Conservation (phyloP, 1,140 invertebrate species). For the Aphidius gifuensis region DNA sequence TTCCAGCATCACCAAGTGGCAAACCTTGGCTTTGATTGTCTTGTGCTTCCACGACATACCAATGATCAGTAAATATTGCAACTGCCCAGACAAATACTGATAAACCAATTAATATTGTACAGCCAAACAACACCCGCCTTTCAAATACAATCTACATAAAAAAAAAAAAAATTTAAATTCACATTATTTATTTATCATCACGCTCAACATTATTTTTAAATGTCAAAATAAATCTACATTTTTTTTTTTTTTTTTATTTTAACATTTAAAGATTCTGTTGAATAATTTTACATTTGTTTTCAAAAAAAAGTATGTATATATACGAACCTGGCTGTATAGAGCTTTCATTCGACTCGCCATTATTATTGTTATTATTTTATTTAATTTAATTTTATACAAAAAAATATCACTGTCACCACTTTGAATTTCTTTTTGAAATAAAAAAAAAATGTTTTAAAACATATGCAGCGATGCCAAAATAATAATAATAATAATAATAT, state of each 20-base stretch:
- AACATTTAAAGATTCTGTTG: too few relatives aligned
- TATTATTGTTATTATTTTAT: not conserved
- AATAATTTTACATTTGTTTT: not conserved
- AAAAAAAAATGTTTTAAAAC: not conserved
- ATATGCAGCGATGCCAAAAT: too few relatives aligned
- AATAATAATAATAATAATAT: too few relatives aligned
- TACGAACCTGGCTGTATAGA: slow-evolving; percentile 44
- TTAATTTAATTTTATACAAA: too few relatives aligned
- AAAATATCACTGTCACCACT: slow-evolving; percentile 5
- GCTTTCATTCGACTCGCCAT: slow-evolving; percentile 49
- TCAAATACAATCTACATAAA: slow-evolving; percentile 69
- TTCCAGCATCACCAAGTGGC: slow-evolving; percentile 31
- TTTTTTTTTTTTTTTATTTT: not conserved
- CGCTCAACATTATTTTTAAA: not conserved
- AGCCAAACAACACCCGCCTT: slow-evolving; percentile 65
- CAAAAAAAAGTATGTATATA: not conserved
- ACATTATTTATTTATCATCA: slow-evolving; percentile 1
- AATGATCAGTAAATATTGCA: slow-evolving; percentile 72
- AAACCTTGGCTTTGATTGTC: slow-evolving; percentile 29
- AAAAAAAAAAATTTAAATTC: slow-evolving; percentile 2
- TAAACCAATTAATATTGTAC: slow-evolving; percentile 66
- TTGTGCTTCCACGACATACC: slow-evolving; percentile 64
- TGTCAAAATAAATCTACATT: not conserved
- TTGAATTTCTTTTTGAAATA: not conserved
- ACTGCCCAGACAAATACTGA: slow-evolving; percentile 70